phyloP scores from a whole-genome alignment of 2,797 vertebrate genomes.

The Lates japonicus region DNA sequence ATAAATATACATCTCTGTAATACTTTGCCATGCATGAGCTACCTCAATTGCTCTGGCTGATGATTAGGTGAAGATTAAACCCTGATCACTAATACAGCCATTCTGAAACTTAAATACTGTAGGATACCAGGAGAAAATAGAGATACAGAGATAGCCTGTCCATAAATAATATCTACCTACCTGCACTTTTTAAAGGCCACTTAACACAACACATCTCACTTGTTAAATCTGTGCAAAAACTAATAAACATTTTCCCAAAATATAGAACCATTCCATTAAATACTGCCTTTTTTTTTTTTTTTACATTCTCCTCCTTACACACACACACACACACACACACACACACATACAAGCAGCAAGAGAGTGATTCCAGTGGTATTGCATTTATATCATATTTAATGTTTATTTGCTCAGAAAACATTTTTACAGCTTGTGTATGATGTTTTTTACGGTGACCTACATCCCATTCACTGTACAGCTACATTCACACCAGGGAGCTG shows the following conservation, averaged over 20 bases:
- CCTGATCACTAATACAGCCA: slow-evolving; percentile 7
- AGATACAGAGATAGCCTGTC: too few species aligned
- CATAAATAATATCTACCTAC: neutral
- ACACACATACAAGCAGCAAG: neutral
- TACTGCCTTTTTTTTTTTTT: slow-evolving; percentile 10
- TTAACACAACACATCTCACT: neutral
- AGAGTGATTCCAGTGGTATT: slow-evolving; percentile 16
- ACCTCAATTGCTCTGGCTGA: slow-evolving; percentile 11
- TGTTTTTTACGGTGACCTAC: slow-evolving; percentile 63
- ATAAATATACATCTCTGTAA: slow-evolving; percentile 28
- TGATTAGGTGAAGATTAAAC: slow-evolving; percentile 32
- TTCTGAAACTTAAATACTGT: neutral
- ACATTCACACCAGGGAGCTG: slow-evolving; percentile 59
- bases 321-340: neutral
- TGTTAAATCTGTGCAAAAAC: slow-evolving; percentile 7
- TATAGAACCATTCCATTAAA: neutral
- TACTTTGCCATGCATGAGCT: slow-evolving; percentile 28
- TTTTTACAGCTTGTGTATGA: slow-evolving; percentile 60
- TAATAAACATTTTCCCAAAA: neutral
- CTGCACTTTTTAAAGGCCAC: neutral
- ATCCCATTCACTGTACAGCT: slow-evolving; percentile 56
- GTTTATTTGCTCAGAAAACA: slow-evolving; percentile 62
- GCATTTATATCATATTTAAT: slow-evolving; percentile 54
- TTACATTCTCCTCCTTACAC: neutral
- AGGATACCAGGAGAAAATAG: neutral